Percentiles rank a stretch among this genome's conserved stretches.
phyloP scores from a whole-genome alignment of 1,140 invertebrate species.

The Chelonus insularis region DNA sequence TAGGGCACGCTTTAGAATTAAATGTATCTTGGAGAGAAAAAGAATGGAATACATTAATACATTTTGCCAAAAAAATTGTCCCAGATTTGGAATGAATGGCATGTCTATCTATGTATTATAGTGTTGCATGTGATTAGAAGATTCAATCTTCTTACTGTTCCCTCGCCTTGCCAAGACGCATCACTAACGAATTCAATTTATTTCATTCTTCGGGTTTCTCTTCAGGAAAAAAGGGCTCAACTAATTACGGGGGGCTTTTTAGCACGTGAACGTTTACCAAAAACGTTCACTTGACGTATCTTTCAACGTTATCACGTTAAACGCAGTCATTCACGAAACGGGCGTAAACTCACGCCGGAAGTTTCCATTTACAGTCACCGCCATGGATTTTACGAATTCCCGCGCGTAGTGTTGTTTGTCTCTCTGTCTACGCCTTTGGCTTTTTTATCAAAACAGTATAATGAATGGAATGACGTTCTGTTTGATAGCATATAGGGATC shows the following conservation, averaged over 20 bases:
- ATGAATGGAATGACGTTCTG: too few species aligned
- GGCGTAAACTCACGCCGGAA: slow-evolving; percentile 24
- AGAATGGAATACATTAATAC: too few species aligned
- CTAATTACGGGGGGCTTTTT: not conserved
- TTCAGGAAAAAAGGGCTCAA: not conserved
- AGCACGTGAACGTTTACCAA: slow-evolving; percentile 15
- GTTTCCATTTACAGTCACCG: slow-evolving; percentile 28
- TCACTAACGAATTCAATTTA: slow-evolving; percentile 2
- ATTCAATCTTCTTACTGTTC: not conserved
- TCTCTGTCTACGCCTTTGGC: too few species aligned
- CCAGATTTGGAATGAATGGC: too few species aligned
- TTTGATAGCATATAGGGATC: too few species aligned
- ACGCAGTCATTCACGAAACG: slow-evolving; percentile 33
- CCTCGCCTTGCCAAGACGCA: not conserved
- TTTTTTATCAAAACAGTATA: too few species aligned
- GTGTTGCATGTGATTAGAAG: not conserved
- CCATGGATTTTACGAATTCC: slow-evolving; percentile 22
- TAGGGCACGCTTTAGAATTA: slow-evolving; percentile 1
- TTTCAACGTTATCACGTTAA: slow-evolving; percentile 23
- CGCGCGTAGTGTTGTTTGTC: too few species aligned
- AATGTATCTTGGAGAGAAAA: slow-evolving; percentile 7
- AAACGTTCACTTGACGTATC: slow-evolving; percentile 5
- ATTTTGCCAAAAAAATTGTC: too few species aligned
- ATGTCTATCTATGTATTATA: too few species aligned
- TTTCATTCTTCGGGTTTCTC: not conserved